Evolutionary conservation across 2,888 invertebrate species (phyloP).

Genomic region (Lamellibrachia columna): DNA sequence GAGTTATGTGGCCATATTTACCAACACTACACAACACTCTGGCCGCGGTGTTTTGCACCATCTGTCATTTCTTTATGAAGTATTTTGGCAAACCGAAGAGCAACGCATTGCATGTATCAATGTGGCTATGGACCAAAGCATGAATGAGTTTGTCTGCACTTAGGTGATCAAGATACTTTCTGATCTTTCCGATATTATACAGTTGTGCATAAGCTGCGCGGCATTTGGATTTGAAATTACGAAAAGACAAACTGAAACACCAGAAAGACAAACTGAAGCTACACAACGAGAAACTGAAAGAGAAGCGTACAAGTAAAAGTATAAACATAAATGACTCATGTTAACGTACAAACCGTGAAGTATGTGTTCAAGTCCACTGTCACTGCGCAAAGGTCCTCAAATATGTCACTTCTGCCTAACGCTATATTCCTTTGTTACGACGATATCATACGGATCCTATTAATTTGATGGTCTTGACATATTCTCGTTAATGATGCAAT

Average conservation of each 20-base stretch:
- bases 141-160: no score
- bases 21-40: no score
- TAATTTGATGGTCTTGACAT: neutral
- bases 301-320: neutral
- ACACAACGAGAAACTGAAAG: neutral
- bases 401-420: neutral
- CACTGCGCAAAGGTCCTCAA: neutral
- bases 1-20: no score
- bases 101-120: no score
- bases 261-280: neutral
- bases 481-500: neutral
- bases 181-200: no score
- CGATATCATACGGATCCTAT: neutral
- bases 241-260: no score
- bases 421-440: neutral
- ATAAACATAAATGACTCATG: neutral
- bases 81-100: no score
- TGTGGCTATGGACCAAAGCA: no score
- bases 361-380: neutral
- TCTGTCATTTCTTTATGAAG: no score
- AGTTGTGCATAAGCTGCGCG: neutral
- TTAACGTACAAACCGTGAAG: neutral
- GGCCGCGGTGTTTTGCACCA: no score
- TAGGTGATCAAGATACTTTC: no score
- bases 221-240: no score